Evolutionary conservation across 64 coral and sea anemone species (phyloP), one percentile per base, ranked within the genome.

Genomic region (Pocillopora damicornis): DNA sequence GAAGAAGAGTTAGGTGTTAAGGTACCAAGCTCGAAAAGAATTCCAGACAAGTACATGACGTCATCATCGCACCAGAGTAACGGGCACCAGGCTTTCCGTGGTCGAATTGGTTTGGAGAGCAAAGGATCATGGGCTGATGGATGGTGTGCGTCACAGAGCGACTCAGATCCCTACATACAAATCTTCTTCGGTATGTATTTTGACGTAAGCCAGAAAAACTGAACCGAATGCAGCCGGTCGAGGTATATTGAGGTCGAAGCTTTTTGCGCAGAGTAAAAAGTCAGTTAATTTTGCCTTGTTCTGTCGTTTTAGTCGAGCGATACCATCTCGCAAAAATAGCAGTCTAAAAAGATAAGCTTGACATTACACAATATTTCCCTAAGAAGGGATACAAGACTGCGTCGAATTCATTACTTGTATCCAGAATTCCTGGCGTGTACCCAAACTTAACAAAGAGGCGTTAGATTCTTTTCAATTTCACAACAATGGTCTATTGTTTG

Each of bases 21-120:
- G 66, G 61, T 82, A 17, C 80, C 80, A 82, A 66, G 35, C 16
- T 22, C 35, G 1, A 65, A 67, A 42, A 16, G 80, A 5, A 82
- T 82, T 38, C 80, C 80, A 37, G 80, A 82, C 61, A 82, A 22
- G 11, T 5, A 82, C 80, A 82, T 82, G 80, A 82, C 80, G 35
- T 82, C 80, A 51, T 82, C 80, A 35, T 37, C 80, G 37, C 26
- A 82, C 15, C 62, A 66, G 35, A 82, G 61, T 36, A 37, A 37
- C 61, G 66, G 61, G 13, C 45, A 82, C 62, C 80, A 16, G 66
- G 80, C 80, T 8, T 82, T 82, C 59, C 80, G 80, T 15, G 61
- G 80, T 82, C 80, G 80, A 0, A 67, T 82, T 22, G 80, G 80
- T 67, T 12, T 82, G 4, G 59, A 82, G 34, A 51, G 12, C 13